Evolutionary conservation across 2,113 vertebrate species (phyloP).

Genomic region (Nematolebias whitei): DNA sequence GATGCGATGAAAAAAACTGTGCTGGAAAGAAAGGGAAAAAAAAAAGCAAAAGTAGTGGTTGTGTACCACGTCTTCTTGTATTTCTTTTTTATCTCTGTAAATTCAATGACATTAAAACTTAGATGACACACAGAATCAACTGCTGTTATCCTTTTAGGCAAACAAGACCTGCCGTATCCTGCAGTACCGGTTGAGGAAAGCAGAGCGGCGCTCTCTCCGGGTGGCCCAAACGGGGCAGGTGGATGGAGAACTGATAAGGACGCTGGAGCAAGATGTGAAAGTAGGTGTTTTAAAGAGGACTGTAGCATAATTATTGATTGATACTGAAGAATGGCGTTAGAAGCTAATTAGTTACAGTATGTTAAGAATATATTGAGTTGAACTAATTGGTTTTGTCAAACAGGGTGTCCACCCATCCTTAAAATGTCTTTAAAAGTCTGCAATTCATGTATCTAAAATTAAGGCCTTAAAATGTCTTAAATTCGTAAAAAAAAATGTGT

Average conservation of each 20-base stretch:
- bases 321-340: background rate
- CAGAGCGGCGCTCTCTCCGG: slow-evolving; percentile 92
- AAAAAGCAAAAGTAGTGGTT: no score
- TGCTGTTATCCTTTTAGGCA: slow-evolving; percentile 65
- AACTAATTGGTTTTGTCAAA: no score
- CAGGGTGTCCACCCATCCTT: no score
- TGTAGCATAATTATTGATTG: background rate
- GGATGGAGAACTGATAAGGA: slow-evolving; percentile 92
- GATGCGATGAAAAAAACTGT: no score
- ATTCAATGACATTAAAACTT: background rate
- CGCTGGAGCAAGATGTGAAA: slow-evolving; percentile 97
- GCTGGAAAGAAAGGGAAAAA: no score
- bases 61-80: background rate
- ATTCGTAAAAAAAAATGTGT: no score
- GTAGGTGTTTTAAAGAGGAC: slow-evolving; percentile 69
- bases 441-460: no score
- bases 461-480: no score
- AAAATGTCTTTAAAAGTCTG: no score
- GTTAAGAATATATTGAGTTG: no score
- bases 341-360: no score
- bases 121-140: background rate
- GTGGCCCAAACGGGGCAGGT: slow-evolving; percentile 96
- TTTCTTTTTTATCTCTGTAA: background rate
- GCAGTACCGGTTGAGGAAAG: slow-evolving; percentile 95
- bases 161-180: slow-evolving; percentile 98